Evolutionary conservation across 1,140 invertebrate genomes (phyloP), one percentile per base, ranked within the genome.

Genomic region (Drosophila watanabei): DNA sequence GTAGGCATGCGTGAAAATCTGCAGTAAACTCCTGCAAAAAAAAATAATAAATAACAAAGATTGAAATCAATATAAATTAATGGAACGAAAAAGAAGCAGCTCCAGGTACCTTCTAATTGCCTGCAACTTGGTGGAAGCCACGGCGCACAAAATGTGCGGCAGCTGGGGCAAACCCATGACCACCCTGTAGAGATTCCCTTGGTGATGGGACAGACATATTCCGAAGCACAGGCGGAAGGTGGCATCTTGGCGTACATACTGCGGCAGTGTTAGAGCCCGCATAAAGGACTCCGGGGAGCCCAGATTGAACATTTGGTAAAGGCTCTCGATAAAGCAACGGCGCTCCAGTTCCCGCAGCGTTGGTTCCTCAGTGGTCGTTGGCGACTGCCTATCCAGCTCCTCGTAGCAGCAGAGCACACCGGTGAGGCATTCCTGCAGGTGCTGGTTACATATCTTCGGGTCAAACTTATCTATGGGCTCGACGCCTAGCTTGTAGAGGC

Each of bases 401-500:
- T 95, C 94, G 87, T 96, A 96, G 6, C 95, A 93, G n/a, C 84
- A 80, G 0, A 95, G 83, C 6, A 95, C 81, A 16, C 94, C 93
- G 69, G 95, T 95, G 0, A 95, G 89, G 56, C 95, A 95, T 78
- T 96, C 95, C 62, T 94, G 92, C 46, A 96, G 80, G 80, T 95
- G 95, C 75, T 95, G 94, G 48, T 94, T 91, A 75, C 95, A 95
- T 33, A 96, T 94, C 66, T 94, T 94, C 4, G 94, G 86, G 92
- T 95, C 95, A 63, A 95, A 96, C 46, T 94, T 93, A 0, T 91
- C 80, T 11, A 94, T 92, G n/a, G 77, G 70, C 71, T 93, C 92
- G 37, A 93, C 91, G 46, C 94, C 94, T 35, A 95, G 96, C 94
- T 94, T 95, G 92, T 96, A 96, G 2, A 94, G 93, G 32, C 96